Base-by-base conservation (phyloP, 1,140 invertebrate genomes). In the Elysia chlorotica region DNA sequence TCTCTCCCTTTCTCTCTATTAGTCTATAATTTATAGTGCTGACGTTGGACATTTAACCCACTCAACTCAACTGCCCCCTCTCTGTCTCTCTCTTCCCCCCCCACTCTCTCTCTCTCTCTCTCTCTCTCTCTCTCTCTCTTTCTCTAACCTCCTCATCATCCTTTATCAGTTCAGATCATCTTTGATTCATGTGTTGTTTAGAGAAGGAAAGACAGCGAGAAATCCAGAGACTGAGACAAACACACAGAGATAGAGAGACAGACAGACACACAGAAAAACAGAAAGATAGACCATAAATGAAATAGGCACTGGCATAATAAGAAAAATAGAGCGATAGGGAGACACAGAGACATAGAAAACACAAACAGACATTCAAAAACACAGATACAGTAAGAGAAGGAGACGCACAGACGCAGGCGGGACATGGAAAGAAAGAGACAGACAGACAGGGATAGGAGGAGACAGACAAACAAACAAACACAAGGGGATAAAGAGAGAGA, bases 391-490 rank as follows among this genome's bases (percentile, higher is more conserved):
- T 48, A n/a, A 10, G 41, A 48, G 41, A 48, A n/a, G n/a, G 41
- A n/a, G 10, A 48, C 41, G n/a, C 10, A 48, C 10, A 48, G 41
- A 48, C n/a, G n/a, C n/a, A n/a, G n/a, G 41, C 10, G 10, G n/a
- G 41, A 48, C 10, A 48, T 10, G n/a, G 19, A 37, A n/a, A 37
- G 3, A 38, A 30, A 38, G n/a, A 38, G 19, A 23, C 17, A 38
- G 4, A 66, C 19, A 31, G 30, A 10, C 4, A 69, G 38, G 21
- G 23, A 31, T 17, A 30, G 17, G 17, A 21, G 36, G 3, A 30
- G 38, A 30, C 2, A 63, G 61, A 63, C 23, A 63, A 31, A 63
- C 23, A 63, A 31, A 63, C 23, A 63, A 31, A 63, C 23, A 63
- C 23, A 63, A 31, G 5, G n/a, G 23, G 65, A 67, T 3, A 38